Evolutionary conservation across 2,888 invertebrate species (phyloP).

Genomic region (Rhabditoides inermis): DNA sequence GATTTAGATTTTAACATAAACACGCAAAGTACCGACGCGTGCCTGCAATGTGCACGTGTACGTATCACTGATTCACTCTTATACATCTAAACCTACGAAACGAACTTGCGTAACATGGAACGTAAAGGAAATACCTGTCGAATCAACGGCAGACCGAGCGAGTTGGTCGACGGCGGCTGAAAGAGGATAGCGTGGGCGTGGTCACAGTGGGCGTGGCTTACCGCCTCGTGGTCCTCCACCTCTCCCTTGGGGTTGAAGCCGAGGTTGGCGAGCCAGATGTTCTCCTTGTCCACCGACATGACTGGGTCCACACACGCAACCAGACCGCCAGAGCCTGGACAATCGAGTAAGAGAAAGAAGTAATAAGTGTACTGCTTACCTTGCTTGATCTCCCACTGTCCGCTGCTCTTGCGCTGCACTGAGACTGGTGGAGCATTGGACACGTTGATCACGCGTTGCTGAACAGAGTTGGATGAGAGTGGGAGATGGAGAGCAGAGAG

Average conservation of each 20-base stretch:
- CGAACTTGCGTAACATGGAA: too few relatives aligned
- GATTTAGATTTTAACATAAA: too few relatives aligned
- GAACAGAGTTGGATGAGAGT: constrained; percentile 3
- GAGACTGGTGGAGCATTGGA: constrained; percentile 48
- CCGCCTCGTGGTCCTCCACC: too few relatives aligned
- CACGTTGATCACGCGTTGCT: constrained; percentile 48
- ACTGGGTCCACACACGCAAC: constrained; percentile 47
- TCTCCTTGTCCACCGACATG: constrained; percentile 39
- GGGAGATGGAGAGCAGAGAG: not conserved
- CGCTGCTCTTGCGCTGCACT: constrained; percentile 27
- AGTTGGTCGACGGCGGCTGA: constrained; percentile 32
- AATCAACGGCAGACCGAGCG: constrained; percentile 40
- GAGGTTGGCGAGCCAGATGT: constrained; percentile 39
- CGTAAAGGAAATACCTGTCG: too few relatives aligned
- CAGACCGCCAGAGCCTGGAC: constrained; percentile 38
- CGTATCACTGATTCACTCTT: too few relatives aligned
- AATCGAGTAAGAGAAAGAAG: too few relatives aligned
- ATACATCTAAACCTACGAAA: too few relatives aligned
- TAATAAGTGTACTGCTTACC: too few relatives aligned
- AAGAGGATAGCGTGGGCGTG: not conserved
- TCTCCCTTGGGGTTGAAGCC: constrained; percentile 29
- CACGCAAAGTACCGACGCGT: too few relatives aligned
- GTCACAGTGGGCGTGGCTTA: too few relatives aligned
- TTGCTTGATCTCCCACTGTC: constrained; percentile 44
- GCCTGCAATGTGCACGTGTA: too few relatives aligned